phyloP scores from a whole-genome alignment of 2,797 vertebrate genomes.

The Cephalopachus bancanus region DNA sequence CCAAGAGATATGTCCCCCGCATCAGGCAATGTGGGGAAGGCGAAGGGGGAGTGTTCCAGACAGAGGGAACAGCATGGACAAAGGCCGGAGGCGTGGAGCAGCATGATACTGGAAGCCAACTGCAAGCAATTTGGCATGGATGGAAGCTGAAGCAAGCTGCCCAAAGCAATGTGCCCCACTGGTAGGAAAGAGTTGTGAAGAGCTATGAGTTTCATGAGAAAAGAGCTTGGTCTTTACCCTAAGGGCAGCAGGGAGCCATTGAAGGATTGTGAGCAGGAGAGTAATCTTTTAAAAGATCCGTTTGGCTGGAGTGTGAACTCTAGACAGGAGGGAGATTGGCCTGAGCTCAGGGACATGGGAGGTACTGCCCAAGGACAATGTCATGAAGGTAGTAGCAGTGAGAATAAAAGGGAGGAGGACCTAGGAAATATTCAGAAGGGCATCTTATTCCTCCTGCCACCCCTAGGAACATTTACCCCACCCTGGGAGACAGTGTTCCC shows the following conservation, averaged over 20 bases:
- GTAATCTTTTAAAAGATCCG: slow-evolving; percentile 1
- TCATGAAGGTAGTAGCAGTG: neutral
- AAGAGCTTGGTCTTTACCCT: neutral
- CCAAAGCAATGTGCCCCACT: neutral
- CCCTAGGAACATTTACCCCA: neutral
- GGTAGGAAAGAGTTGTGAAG: neutral
- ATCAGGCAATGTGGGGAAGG: neutral
- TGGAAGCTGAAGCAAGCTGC: neutral
- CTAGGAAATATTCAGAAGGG: neutral
- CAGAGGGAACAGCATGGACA: neutral
- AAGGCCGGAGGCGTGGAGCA: neutral
- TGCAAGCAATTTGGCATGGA: neutral
- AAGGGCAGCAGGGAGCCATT: neutral
- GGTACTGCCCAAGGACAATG: neutral
- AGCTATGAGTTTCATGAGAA: slow-evolving; percentile 3
- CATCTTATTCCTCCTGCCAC: neutral
- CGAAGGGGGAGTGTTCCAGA: neutral
- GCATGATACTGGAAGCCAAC: neutral
- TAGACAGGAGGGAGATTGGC: neutral
- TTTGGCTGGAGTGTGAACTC: neutral
- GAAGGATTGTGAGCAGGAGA: neutral
- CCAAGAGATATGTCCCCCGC: neutral
- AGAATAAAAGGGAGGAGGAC: neutral
- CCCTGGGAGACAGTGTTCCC: neutral
- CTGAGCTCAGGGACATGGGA: neutral